Evolutionary conservation across 2,888 invertebrate species (phyloP), one percentile per base, ranked within the genome.

Genomic region (Dicranocentrus wangi): DNA sequence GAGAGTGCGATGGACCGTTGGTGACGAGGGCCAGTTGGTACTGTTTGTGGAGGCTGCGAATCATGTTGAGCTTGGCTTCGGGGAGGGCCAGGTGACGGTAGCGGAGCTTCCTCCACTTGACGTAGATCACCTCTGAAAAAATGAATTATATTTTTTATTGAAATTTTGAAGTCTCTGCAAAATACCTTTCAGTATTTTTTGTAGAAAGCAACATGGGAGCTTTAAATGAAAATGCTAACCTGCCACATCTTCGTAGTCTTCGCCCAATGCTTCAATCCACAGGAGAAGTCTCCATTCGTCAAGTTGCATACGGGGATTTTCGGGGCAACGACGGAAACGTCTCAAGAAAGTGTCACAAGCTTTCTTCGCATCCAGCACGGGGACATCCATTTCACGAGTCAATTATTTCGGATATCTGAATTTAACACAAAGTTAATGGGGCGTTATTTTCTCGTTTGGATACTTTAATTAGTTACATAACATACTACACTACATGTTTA

Each of bases 1-100:
- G 95, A 42, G 94, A 93, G 83, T 93, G 92, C 80, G 95, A 94
- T 13, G 95, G 93, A 63, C 95, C 95, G 89, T 96, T 96, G 86
- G 95, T 95, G 88, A 82, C 75, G 87, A 96, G 90, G 86, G 93
- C 95, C 87, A 95, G 90, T 86, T 93, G 91, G 89, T 94, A 95
- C 88, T 93, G 92, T 39, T 86, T 85, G 88, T 92, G 92, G 87
- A 95, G 90, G 77, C 92, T 91, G 87, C 91, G 91, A 83, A 96
- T 90, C 87, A 95, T 91, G 83, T 91, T 91, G 87, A 92, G 90
- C 82, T 93, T 92, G 86, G 94, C 93, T 70, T 92, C 90, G 21
- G 92, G 90, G 85, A 94, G 89, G 84, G 92, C 91, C 88, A 95
- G 90, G 89, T 93, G 93, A 86, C 93, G 92, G 90, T 94, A 95